Evolutionary conservation across 2,888 invertebrate species (phyloP), one percentile per base, ranked within the genome.

Genomic region (Eristalis tenax): DNA sequence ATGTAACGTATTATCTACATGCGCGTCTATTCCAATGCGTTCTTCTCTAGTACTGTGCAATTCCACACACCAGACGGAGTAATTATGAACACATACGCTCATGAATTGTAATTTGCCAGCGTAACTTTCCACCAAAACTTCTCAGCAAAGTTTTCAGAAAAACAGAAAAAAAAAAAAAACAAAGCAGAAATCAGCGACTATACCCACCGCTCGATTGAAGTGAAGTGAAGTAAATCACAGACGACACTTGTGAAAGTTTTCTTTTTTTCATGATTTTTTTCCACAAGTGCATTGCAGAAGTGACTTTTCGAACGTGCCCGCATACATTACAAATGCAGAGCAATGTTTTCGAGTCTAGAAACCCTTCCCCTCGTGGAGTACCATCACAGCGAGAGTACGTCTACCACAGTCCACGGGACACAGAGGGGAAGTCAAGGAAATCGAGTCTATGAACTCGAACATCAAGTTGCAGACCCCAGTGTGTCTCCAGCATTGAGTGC

Each of bases 401-500:
- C 32, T 50, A 32, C 59, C 35, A 32, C 59, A 40, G 26, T 11
- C 11, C 11, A 5, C 32, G 59, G 64, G 18, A 64, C 11, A 64
- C 23, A 35, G 43, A 57, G 26, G 28, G 18, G 50, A 43, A 65
- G 65, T 63, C 23, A 59, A 26, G 15, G 40, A 43, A 18, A 56
- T 10, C 13, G 26, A 43, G 35, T 43, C 76, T 65, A 82, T 68
- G 68, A 73, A 78, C 68, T 83, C 78, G 50, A 50, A 73, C 69
- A 73, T 83, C 63, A 78, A 71, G 66, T 71, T 50, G 70, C 43
- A 59, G 70, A 68, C 68, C 43, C 56, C 76, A 8, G 50, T 76
- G 63, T 83, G 87, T 87, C 83, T 76, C 76, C 83, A 76, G 79
- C 63, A 79, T 83, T 87, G 75, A 87, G 87, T 87, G 87, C 75